Conservation (phyloP, 2,113 vertebrate species). For the Anarhynchus alexandrinus region DNA sequence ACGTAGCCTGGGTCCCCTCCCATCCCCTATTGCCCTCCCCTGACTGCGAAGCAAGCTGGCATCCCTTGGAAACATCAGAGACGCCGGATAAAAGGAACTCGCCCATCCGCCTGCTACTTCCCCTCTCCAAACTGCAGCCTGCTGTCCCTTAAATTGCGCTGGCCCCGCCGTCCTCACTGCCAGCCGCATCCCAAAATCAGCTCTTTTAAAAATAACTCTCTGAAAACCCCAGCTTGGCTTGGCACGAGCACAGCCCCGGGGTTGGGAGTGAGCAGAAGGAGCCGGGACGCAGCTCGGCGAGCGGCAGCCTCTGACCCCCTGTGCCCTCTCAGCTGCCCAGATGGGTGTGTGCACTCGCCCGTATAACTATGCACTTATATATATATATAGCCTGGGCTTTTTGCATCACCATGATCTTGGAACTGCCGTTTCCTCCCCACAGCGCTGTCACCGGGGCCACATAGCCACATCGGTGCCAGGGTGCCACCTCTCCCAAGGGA, state of each 20-base stretch:
- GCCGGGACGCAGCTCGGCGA: rapidly evolving
- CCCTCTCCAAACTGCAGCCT: background rate
- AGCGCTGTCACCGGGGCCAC: background rate
- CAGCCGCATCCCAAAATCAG: background rate
- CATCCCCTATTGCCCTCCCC: background rate
- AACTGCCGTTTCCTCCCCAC: background rate
- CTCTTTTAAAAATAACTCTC: background rate
- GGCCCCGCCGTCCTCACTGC: background rate
- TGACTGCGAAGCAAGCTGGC: rapidly evolving
- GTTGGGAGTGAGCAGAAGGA: background rate
- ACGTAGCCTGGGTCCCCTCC: rapidly evolving
- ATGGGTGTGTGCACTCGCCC: background rate
- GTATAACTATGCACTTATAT: background rate
- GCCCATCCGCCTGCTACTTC: background rate
- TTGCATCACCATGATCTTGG: rapidly evolving
- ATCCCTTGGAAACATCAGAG: background rate
- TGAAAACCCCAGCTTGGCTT: background rate
- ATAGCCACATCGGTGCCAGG: background rate
- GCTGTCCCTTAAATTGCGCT: background rate
- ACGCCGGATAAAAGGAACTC: background rate
- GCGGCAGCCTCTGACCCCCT: background rate
- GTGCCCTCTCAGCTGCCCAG: background rate
- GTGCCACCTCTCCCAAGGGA: background rate
- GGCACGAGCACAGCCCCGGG: background rate
- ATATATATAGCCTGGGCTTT: background rate